A percentile compares a stretch with the other conserved stretches of the same genome.
These are phyloP conservation scores for Drosophila parvula DNA, from an alignment of 1,140 invertebrate species.

Conservation along the genomic window DNA sequence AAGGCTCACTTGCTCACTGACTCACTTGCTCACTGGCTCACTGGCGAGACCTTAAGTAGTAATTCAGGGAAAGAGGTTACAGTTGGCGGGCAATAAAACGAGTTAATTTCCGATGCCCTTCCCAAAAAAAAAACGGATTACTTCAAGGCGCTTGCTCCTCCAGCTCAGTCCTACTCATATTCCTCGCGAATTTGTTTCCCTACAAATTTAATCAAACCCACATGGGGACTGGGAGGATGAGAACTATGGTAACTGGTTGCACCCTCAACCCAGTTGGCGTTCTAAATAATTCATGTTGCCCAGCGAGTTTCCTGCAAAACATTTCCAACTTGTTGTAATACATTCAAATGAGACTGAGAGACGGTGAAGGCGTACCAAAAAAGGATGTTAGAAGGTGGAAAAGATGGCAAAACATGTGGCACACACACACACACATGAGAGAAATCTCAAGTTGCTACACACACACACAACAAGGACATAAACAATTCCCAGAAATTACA, in stretches of 20 bases:
- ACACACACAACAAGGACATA: slow-evolving; percentile 24
- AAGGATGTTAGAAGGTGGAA: background rate
- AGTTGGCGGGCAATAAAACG: slow-evolving; percentile 56
- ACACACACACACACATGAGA: slow-evolving; percentile 13
- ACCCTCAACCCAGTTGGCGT: slow-evolving; percentile 38
- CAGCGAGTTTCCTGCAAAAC: slow-evolving; percentile 38
- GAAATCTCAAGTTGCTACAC: slow-evolving; percentile 63
- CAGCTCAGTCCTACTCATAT: background rate
- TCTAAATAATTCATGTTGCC: slow-evolving; percentile 79
- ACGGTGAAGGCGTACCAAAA: background rate
- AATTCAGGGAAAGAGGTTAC: background rate
- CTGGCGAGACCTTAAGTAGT: slow-evolving; percentile 39
- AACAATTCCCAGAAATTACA: slow-evolving; percentile 35
- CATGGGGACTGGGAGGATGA: slow-evolving; percentile 4
- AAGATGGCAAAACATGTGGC: slow-evolving; percentile 12
- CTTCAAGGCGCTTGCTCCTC: background rate
- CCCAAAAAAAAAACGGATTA: slow-evolving; percentile 17
- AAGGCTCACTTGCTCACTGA: slow-evolving; percentile 30
- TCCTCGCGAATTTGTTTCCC: background rate
- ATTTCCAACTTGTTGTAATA: slow-evolving; percentile 71
- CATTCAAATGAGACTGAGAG: slow-evolving; percentile 69
- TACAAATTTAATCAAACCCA: slow-evolving; percentile 74
- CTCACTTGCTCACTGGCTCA: slow-evolving; percentile 17
- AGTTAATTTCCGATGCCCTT: slow-evolving; percentile 74
- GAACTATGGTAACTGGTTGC: slow-evolving; percentile 4